Base-by-base conservation (phyloP, 2,888 invertebrate species). In the Oligia strigilis region DNA sequence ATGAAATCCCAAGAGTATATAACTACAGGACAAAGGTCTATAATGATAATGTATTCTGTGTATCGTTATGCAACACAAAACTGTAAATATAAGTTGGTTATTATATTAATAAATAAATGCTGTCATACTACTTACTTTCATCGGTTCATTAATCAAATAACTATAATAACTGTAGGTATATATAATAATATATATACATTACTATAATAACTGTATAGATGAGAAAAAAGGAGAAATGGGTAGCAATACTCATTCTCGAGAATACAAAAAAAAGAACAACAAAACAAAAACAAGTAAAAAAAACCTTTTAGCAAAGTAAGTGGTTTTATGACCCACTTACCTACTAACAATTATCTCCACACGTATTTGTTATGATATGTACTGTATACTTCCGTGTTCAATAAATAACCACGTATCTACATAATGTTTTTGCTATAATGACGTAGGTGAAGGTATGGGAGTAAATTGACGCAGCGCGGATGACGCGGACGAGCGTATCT, bases 391-490 rank as follows among this genome's bases (percentile, higher is more conserved):
- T 82, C 78, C 72, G 52, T 65, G 43, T 82, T 70, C 46, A 81
- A 43, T 70, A 73, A 78, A 82, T 65, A 78, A 52, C 52, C 52
- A 71, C 82, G 23, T 71, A 60, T 62, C 40, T 64, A 69, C 49
- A 64, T 70, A 77, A 78, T 72, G 74, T 82, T 78, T 86, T 77
- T 65, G 49, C 70, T 69, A 64, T 43, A 79, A 80, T 88, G 86
- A 87, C 88, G 88, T 88, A 78, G 69, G 14, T 73, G 23, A 81
- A 80, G 80, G 70, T 79, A 82, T 80, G 49, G 55, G 55, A 82
- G 78, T 82, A 85, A 83, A 85, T 72, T 82, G 86, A 86, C 80
- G 87, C 52, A 83, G 79, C 69, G 71, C 72, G 65, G 4, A 72
- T 84, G 88, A 88, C 88, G 88, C 77, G 52, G 13, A 13, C 43